These are phyloP conservation scores for Cydia amplana DNA, from an alignment of 1,140 invertebrate species.

Conservation along the genomic window DNA sequence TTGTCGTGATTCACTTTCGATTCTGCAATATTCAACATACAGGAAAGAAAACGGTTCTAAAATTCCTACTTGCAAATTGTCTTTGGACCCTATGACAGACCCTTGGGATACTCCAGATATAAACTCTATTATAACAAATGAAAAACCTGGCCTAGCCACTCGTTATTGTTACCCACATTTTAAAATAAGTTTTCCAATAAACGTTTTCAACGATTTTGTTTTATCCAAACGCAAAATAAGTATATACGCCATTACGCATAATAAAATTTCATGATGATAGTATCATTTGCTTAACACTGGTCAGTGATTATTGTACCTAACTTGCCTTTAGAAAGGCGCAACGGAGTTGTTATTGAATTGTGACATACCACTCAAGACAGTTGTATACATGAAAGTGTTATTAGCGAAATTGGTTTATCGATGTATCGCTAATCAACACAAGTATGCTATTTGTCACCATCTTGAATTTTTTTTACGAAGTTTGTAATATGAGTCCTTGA, in stretches of 20 bases:
- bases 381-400: constrained; percentile 13
- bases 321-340: neutral
- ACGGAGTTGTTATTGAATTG: constrained; percentile 2
- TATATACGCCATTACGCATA: too few species aligned
- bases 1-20: neutral
- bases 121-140: neutral
- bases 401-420: constrained; percentile 18
- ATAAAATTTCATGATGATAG: neutral
- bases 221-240: too few species aligned
- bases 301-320: neutral
- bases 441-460: constrained; percentile 13
- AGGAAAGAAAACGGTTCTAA: neutral
- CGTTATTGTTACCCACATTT: too few species aligned
- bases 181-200: too few species aligned
- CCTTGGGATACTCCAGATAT: neutral
- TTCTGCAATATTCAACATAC: neutral
- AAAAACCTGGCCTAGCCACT: too few species aligned
- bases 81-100: neutral
- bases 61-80: neutral
- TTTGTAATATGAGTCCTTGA: neutral
- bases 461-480: neutral
- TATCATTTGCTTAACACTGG: neutral
- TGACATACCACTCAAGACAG: neutral
- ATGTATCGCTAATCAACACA: constrained; percentile 1
- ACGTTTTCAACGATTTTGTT: too few species aligned